phyloP scores from a whole-genome alignment of 2,888 invertebrate genomes.

The Diloba caeruleocephala region DNA sequence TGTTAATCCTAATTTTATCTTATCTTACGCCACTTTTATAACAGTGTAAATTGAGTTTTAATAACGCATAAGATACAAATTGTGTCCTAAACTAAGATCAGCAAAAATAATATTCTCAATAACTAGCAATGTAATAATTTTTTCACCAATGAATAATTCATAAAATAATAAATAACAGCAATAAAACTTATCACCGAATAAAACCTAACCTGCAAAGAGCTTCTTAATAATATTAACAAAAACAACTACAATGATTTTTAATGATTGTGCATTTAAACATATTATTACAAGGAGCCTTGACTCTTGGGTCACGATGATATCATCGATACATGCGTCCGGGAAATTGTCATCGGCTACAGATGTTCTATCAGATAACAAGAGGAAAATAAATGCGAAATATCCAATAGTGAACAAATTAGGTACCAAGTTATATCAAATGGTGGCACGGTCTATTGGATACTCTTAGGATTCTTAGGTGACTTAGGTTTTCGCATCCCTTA shows the following conservation, averaged over 20 bases:
- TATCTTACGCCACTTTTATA: no score
- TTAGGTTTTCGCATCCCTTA: no score
- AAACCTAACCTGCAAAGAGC: constrained; percentile 27
- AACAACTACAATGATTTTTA: constrained; percentile 45
- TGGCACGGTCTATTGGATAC: no score
- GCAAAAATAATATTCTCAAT: no score
- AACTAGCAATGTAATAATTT: no score
- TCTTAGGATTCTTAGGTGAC: no score
- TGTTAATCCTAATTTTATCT: no score
- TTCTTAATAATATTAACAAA: constrained; percentile 42
- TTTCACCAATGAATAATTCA: neutral
- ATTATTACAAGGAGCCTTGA: constrained; percentile 60
- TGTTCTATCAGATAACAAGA: constrained; percentile 32
- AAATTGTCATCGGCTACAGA: constrained; percentile 57
- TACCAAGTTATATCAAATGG: no score
- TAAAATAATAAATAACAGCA: constrained; percentile 2
- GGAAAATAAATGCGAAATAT: constrained; percentile 36
- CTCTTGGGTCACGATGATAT: constrained; percentile 67
- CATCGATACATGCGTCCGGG: constrained; percentile 58
- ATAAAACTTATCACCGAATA: constrained; percentile 12
- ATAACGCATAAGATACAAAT: no score
- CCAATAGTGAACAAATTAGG: no score
- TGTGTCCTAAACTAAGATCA: no score
- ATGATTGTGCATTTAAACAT: constrained; percentile 40
- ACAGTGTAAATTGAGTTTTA: no score